Conservation (phyloP, 92 coral and sea anemone species). For the Heliopora coerulea region DNA sequence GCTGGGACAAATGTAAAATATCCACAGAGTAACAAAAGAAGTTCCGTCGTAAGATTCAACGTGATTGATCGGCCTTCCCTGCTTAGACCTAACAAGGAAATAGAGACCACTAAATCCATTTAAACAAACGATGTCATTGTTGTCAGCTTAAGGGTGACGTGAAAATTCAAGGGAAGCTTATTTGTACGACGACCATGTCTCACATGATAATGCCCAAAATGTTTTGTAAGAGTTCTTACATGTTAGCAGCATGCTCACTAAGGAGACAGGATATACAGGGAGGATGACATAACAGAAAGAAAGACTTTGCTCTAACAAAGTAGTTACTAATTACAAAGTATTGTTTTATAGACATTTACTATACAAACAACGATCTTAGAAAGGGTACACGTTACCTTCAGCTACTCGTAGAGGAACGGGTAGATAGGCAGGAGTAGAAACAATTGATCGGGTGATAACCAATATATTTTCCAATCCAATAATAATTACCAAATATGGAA, state of each 20-base stretch:
- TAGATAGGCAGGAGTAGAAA: slow-evolving; percentile 88
- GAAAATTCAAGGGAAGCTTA: not conserved
- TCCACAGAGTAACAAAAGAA: slow-evolving; percentile 68
- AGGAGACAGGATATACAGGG: too few relatives aligned
- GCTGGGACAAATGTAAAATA: slow-evolving; percentile 87
- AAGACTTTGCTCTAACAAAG: too few relatives aligned
- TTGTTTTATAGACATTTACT: too few relatives aligned
- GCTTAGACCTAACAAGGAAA: slow-evolving; percentile 66
- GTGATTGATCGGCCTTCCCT: slow-evolving; percentile 89
- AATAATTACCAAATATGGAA: slow-evolving; percentile 93
- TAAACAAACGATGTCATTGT: too few relatives aligned
- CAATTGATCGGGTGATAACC: slow-evolving; percentile 93
- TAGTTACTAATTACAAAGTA: too few relatives aligned
- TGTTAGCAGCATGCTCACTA: too few relatives aligned
- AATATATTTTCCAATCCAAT: slow-evolving; percentile 93
- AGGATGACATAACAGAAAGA: too few relatives aligned
- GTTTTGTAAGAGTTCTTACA: too few relatives aligned
- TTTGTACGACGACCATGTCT: too few relatives aligned
- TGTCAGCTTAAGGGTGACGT: too few relatives aligned
- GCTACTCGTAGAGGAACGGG: slow-evolving; percentile 91
- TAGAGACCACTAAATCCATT: not conserved
- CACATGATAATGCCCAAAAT: too few relatives aligned
- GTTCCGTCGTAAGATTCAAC: slow-evolving; percentile 72
- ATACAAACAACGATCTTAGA: too few relatives aligned
- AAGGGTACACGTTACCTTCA: slow-evolving; percentile 77